Base-by-base conservation (phyloP, 2,113 vertebrate genomes). In the Thunnus maccoyii region DNA sequence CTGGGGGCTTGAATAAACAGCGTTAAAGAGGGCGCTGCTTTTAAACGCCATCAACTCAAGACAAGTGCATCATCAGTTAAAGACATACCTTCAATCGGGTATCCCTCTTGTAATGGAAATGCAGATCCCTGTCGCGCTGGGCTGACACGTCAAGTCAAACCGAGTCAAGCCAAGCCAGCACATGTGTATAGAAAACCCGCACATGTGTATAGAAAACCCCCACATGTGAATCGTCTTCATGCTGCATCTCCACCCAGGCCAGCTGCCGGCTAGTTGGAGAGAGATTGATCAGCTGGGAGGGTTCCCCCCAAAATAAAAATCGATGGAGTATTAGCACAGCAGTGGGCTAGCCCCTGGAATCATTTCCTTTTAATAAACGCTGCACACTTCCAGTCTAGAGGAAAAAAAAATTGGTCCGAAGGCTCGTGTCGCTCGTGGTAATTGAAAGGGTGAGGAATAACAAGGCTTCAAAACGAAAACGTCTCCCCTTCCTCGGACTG, bases 271-370 rank as follows among this genome's bases (percentile, higher is more conserved):
- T 70, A 13, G 32, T 55, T 74, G n/a, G 25, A 66, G 71, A 54
- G 66, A 73, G 76, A 82, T 82, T 86, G 84, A 89, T 87, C 85
- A 86, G 76, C 77, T 86, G 84, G 69, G 82, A 80, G 71, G 67
- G 68, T 75, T 76, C 32, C 78, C 77, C 36, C 73, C 65, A 72
- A 77, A 90, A 86, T 68, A 64, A 85, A 82, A 86, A 89, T 89
- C 69, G 0, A 85, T 90, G 63, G 54, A 17, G 72, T 64, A 85
- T 87, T 88, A 83, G 66, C 72, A 48, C 76, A 74, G 75, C 80
- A 47, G 76, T 54, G 57, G 71, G 51, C 55, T 58, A 13, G 54
- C 52, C 80, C 68, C 68, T 44, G 78, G 52, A 77, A 73, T 83
- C 27, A 78, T 85, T 90, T 79, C 79, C 78, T 82, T 60, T 41